Conservation (phyloP, 92 coral and sea anemone genomes). For the Scolanthus callimorphus region DNA sequence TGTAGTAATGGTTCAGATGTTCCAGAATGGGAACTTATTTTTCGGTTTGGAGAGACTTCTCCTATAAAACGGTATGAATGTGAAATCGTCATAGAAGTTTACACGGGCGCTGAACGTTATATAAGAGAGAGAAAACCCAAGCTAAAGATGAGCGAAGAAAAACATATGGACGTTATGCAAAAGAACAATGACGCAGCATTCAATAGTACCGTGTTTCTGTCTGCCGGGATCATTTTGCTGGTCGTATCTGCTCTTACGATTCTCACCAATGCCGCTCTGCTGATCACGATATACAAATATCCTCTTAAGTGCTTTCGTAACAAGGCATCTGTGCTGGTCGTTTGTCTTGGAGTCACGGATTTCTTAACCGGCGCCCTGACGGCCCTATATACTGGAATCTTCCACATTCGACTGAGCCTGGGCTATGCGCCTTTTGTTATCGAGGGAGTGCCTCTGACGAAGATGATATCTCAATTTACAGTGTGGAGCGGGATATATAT, state of each 20-base stretch:
- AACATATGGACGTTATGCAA: background rate
- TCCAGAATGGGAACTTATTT: too few species aligned
- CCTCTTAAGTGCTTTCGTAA: slow-evolving; percentile 52
- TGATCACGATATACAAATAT: slow-evolving; percentile 32
- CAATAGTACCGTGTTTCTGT: background rate
- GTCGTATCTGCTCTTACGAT: slow-evolving; percentile 26
- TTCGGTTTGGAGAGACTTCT: too few species aligned
- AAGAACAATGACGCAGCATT: background rate
- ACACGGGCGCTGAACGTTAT: slow-evolving; percentile 1
- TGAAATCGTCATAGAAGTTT: too few species aligned
- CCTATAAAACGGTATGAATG: too few species aligned
- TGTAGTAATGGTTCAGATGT: too few species aligned
- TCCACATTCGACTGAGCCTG: slow-evolving; percentile 11
- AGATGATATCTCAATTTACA: slow-evolving; percentile 48
- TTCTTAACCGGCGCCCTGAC: slow-evolving; percentile 58
- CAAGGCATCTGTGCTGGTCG: slow-evolving; percentile 40
- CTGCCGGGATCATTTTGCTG: slow-evolving; percentile 32
- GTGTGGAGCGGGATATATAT: slow-evolving; percentile 38
- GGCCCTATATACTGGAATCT: slow-evolving; percentile 44
- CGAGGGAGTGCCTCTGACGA: slow-evolving; percentile 27
- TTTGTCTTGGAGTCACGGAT: slow-evolving; percentile 42
- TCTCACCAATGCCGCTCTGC: slow-evolving; percentile 31
- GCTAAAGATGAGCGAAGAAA: too few species aligned
- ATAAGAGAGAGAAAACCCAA: slow-evolving; percentile 8
- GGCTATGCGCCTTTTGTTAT: slow-evolving; percentile 10